These are phyloP conservation scores for Lithobius niger DNA, from an alignment of 1,140 invertebrate species.

Conservation along the genomic window DNA sequence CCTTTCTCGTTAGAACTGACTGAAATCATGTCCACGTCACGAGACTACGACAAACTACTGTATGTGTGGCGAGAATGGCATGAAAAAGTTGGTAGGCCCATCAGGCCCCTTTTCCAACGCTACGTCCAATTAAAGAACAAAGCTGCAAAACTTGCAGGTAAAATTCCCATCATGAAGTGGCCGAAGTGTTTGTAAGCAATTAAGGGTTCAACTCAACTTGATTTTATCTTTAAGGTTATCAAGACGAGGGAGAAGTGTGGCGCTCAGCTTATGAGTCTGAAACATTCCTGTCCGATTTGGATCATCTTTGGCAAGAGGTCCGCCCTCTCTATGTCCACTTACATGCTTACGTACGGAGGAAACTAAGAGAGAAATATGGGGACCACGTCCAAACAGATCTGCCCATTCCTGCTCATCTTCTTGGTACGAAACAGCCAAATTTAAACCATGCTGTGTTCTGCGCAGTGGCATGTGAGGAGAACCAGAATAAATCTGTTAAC, in stretches of 20 bases:
- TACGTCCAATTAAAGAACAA: constrained; percentile 65
- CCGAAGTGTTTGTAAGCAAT: too few relatives aligned
- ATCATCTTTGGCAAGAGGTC: constrained; percentile 28
- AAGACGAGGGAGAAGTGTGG: constrained; percentile 44
- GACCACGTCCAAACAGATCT: constrained; percentile 24
- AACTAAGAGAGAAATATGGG: constrained; percentile 31
- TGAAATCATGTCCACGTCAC: constrained; percentile 51
- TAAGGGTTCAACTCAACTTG: too few relatives aligned
- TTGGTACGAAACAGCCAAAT: constrained; percentile 39
- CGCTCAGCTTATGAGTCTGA: constrained; percentile 26
- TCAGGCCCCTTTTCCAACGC: constrained; percentile 58
- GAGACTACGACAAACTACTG: constrained; percentile 52
- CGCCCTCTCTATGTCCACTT: constrained; percentile 35
- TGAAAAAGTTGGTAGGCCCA: constrained; percentile 54
- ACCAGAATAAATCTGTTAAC: too few relatives aligned
- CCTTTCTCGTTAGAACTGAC: constrained; percentile 49
- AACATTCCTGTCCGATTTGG: constrained; percentile 24
- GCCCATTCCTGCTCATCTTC: constrained; percentile 32
- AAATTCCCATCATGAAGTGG: neutral
- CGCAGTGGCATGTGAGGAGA: too few relatives aligned
- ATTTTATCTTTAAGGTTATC: neutral
- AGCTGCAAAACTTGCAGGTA: constrained; percentile 58
- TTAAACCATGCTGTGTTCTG: too few relatives aligned
- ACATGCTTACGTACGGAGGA: constrained; percentile 36
- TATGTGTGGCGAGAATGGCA: constrained; percentile 68